These are phyloP conservation scores for Fissipunctia ypsillon DNA, from an alignment of 2,888 invertebrate genomes.

Conservation along the genomic window DNA sequence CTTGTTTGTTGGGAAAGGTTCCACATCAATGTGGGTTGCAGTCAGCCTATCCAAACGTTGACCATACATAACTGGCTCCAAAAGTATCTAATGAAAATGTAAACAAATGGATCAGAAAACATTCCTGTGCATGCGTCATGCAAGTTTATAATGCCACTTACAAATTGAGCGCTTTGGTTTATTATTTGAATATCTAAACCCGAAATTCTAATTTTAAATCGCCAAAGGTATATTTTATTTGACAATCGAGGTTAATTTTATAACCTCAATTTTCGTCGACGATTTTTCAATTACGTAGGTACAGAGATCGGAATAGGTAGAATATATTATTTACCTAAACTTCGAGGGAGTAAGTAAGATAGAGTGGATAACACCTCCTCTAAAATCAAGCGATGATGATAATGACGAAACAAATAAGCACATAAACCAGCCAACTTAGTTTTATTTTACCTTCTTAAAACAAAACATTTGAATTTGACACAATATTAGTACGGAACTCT, in stretches of 20 bases:
- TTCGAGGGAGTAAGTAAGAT: too few species aligned
- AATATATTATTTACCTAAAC: too few species aligned
- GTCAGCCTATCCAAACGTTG: background rate
- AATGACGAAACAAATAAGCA: too few species aligned
- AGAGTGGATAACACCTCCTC: too few species aligned
- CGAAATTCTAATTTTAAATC: background rate
- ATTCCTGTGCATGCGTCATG: too few species aligned
- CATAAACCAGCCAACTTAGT: too few species aligned
- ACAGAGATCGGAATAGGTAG: too few species aligned
- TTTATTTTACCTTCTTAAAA: too few species aligned
- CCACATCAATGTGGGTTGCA: background rate
- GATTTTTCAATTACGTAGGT: too few species aligned
- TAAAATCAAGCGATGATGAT: too few species aligned
- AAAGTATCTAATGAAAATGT: background rate
- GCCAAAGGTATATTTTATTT: background rate
- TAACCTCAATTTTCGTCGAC: background rate
- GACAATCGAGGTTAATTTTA: background rate
- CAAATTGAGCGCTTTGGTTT: background rate
- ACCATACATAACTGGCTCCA: background rate
- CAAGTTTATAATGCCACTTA: background rate
- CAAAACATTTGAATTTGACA: too few species aligned
- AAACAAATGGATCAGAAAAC: background rate
- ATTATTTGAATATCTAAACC: background rate
- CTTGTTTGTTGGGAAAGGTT: slow-evolving; percentile 24
- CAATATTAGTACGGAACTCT: too few species aligned